These are phyloP conservation scores for Lophura nycthemera DNA, from an alignment of 2,113 vertebrate genomes.

Conservation along the genomic window DNA sequence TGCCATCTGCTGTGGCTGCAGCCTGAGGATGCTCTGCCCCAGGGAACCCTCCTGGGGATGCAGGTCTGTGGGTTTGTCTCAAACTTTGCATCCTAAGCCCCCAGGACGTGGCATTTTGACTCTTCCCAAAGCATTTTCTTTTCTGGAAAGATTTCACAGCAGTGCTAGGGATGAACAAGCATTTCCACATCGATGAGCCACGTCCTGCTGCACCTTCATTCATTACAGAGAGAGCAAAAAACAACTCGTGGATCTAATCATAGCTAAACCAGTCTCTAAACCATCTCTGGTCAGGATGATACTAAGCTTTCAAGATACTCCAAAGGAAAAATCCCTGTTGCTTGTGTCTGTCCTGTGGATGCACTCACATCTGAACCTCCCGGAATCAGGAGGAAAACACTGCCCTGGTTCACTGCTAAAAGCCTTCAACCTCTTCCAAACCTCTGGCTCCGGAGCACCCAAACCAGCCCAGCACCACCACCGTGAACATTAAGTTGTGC, in stretches of 20 bases:
- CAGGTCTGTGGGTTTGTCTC: rapidly evolving
- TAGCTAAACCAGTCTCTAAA: neutral
- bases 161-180: slow-evolving; percentile 35
- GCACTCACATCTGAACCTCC: neutral
- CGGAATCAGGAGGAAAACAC: neutral
- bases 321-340: neutral
- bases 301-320: neutral
- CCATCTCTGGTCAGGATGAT: neutral
- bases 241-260: neutral
- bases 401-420: neutral
- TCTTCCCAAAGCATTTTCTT: neutral
- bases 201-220: rapidly evolving
- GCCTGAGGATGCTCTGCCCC: neutral
- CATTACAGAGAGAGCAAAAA: neutral
- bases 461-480: neutral
- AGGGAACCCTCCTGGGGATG: neutral
- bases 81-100: neutral
- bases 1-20: neutral
- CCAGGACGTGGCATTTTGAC: rapidly evolving
- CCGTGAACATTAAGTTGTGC: rapidly evolving
- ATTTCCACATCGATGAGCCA: neutral
- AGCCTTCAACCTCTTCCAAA: neutral
- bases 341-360: neutral
- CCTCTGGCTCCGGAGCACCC: neutral
- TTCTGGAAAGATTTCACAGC: slow-evolving; percentile 7